phyloP scores from a whole-genome alignment of 2,797 vertebrate genomes.

The Oreochromis grahami region DNA sequence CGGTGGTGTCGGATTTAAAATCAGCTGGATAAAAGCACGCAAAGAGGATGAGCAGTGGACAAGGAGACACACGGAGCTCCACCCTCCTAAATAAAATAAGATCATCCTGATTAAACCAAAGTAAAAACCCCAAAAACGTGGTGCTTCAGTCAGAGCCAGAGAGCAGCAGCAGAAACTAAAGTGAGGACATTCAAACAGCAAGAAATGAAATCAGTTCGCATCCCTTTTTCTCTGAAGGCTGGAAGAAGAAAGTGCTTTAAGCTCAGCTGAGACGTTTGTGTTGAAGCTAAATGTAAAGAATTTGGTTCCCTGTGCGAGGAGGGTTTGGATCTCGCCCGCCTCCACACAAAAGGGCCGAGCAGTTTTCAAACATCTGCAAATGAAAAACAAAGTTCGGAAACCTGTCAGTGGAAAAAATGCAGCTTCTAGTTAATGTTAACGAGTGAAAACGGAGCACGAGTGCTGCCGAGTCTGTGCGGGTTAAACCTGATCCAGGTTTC shows the following conservation, averaged over 20 bases:
- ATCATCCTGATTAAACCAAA: not conserved
- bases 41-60: not conserved
- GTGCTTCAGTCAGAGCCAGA: not conserved
- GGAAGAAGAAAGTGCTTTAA: conserved; percentile 47
- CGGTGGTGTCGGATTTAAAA: not conserved
- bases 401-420: fast-evolving
- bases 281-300: not conserved
- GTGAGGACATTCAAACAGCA: not conserved
- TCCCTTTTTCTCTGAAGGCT: conserved; percentile 53
- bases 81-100: not conserved
- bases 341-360: not conserved
- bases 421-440: not conserved
- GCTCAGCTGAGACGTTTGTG: not conserved
- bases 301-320: too few species aligned
- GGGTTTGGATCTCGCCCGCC: fast-evolving
- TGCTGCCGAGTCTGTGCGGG: not conserved
- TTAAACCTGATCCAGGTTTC: not conserved
- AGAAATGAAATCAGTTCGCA: not conserved
- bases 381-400: not conserved
- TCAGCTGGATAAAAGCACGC: not conserved
- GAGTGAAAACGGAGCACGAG: not conserved
- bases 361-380: not conserved
- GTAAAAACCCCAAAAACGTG: not conserved
- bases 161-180: not conserved
- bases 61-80: not conserved